Evolutionary conservation across 2,888 invertebrate species (phyloP), one percentile per base, ranked within the genome.

Genomic region (Diabrotica balteata): DNA sequence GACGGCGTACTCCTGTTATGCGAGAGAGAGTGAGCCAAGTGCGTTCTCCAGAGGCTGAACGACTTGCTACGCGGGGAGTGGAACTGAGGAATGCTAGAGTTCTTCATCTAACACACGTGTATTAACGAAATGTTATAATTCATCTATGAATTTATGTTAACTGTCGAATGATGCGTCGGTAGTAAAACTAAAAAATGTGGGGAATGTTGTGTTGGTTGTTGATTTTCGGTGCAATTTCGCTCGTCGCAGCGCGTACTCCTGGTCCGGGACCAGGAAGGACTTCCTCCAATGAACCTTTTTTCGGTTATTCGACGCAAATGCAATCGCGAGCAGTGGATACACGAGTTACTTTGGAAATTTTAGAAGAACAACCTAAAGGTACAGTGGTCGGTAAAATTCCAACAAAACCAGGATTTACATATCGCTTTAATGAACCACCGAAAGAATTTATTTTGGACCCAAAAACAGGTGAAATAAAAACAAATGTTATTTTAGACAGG

Each of bases 371-470:
- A 80, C 92, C 94, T 8, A 88, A 90, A 67, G 95, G 94, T 54
- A 94, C 94, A 0, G 82, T 90, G 55, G 95, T 97, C 43, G 98
- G 97, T 10, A 88, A 88, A 77, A 96, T 98, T 77, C 95, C 95
- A 45, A 93, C 90, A 7, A 93, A 94, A 82, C 89, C 92, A 6
- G 94, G 93, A 69, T 96, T 96, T 83, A 94, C 93, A 0, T 98
- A 97, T 82, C 89, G 95, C 71, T 96, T 98, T 83, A 96, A 96
- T 86, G 96, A 97, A 81, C 92, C 93, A 17, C 94, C 96, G 0
- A 88, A 90, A 75, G 95, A 96, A 83, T 98, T 98, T 83, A 86
- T 87, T 50, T 86, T 98, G 71, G 93, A 97, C 82, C 88, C 93
- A 9, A 89, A 90, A 10, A 91, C 93, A 10, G 97, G 98, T 32